Evolutionary conservation across 2,888 invertebrate genomes (phyloP), one percentile per base, ranked within the genome.

Genomic region (Erebia epiphron): DNA sequence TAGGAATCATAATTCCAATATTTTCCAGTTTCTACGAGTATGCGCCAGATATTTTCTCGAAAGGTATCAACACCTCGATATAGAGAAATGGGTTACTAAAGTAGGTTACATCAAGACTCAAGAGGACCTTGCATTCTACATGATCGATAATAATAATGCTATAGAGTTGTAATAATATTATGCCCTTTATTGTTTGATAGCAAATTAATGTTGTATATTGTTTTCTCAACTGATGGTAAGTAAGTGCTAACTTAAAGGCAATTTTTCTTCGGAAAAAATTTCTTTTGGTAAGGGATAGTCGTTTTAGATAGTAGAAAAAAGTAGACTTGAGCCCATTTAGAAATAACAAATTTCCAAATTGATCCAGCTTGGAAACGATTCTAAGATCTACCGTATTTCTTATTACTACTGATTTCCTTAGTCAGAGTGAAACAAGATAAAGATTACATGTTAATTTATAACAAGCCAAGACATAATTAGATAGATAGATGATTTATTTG

Each of bases 51-150:
- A 46, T 14, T 46, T 46, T 21, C 11, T 41, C n/a, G 41, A 43
- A 60, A 60, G 41, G 60, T 60, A 43, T 58, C 58, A 16, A 21
- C 10, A 26, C 35, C 26, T 16, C 60, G 41, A 43, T 60, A 46
- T 21, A 18, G 9, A 60, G 41, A 60, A 43, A 61, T 61, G 18
- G 61, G 61, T 61, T 46, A 61, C 61, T 46, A 46, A 61, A 61
- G 46, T 61, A 61, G 61, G 61, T 43, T 61, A 61, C 43, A 43
- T 14, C 11, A 18, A 60, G 43, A 50, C 14, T 1, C 3, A 49
- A n/a, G 16, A n/a, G n/a, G 60, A 60, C 60, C 16, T 60, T 41
- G 41, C 41, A 41, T 60, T 60, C 7, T 4, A 43, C 11, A 41
- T 16, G 60, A 60, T 60, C n/a, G 26, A n/a, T 57, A 54, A 18